Conservation (phyloP, 2,888 invertebrate genomes). For the Agonopterix subpropinquella region DNA sequence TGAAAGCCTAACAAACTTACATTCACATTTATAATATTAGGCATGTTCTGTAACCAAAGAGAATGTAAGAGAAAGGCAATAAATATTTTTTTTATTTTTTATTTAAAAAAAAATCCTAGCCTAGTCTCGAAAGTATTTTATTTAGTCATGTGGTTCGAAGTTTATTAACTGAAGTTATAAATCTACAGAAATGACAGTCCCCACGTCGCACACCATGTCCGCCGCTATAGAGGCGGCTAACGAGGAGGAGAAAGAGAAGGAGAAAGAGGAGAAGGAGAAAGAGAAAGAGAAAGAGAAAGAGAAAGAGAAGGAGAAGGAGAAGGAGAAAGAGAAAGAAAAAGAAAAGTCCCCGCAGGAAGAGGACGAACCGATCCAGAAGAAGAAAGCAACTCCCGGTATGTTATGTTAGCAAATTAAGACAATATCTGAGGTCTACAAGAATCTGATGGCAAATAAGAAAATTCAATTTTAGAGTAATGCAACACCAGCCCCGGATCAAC, state of each 20-base stretch:
- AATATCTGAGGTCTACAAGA: not conserved
- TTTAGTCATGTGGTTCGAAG: no score
- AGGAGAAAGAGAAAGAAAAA: slow-evolving; percentile 21
- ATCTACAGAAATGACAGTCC: slow-evolving; percentile 44
- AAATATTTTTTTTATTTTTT: no score
- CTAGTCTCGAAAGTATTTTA: no score
- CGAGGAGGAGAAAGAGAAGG: slow-evolving; percentile 24
- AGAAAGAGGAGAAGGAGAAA: slow-evolving; percentile 24
- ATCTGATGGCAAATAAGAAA: no score
- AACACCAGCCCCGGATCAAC: no score
- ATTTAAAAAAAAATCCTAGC: no score
- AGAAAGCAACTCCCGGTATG: slow-evolving; percentile 24
- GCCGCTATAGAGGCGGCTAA: slow-evolving; percentile 47
- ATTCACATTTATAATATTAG: no score
- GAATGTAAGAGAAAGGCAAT: no score
- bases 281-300: slow-evolving; percentile 24
- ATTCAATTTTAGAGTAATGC: no score
- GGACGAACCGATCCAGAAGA: slow-evolving; percentile 22
- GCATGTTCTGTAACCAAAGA: no score
- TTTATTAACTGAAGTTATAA: no score
- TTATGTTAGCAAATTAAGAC: not conserved
- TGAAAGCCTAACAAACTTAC: no score
- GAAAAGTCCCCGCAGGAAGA: slow-evolving; percentile 22
- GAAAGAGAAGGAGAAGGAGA: slow-evolving; percentile 24
- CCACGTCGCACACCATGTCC: slow-evolving; percentile 45